Evolutionary conservation across 2,797 vertebrate genomes (phyloP), one percentile per base, ranked within the genome.

Genomic region (Siniperca obscura): DNA sequence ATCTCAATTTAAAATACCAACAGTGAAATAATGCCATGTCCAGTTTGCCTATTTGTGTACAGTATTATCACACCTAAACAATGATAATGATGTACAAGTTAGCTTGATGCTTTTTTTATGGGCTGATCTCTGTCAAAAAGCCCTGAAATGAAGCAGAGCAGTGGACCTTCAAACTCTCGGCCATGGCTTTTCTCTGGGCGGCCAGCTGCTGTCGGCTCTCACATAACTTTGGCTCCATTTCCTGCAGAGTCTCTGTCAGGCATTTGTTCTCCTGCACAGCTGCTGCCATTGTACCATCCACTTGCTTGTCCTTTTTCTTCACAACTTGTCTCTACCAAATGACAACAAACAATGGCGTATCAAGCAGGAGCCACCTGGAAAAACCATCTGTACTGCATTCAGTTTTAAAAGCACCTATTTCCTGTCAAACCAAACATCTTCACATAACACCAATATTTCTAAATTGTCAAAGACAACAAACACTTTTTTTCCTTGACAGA

Each of bases 281-380:
- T 59, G 6, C 21, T 25, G 1, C 30, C 13, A 57, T 5, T 14
- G 0, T 21, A 14, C 6, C 8, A 1, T 48, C n/a, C 7, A 48
- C 4, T 3, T 3, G 3, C 7, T 0, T 0, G 8, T 46, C 5
- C 10, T 4, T 36, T 22, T 60, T 0, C 7, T 38, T 60, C 7
- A 1, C 1, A 13, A 0, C 5, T 17, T 48, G 3, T 21, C 0
- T 5, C 74, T 68, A 40, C 1, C 5, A 40, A 34, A 40, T 4
- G 22, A 62, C 2, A 30, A 8, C 27, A 61, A 42, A 64, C 34
- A 46, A 25, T 19, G 5, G 9, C 30, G 22, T 27, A 21, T 44
- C 25, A 34, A 42, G 11, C 69, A 46, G 42, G 17, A 44, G 36
- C 11, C 60, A 62, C 60, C 21, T 1, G 21, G 59, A 38, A 21